Conservation (phyloP, 1,140 invertebrate species). For the Drosophila nikananu region DNA sequence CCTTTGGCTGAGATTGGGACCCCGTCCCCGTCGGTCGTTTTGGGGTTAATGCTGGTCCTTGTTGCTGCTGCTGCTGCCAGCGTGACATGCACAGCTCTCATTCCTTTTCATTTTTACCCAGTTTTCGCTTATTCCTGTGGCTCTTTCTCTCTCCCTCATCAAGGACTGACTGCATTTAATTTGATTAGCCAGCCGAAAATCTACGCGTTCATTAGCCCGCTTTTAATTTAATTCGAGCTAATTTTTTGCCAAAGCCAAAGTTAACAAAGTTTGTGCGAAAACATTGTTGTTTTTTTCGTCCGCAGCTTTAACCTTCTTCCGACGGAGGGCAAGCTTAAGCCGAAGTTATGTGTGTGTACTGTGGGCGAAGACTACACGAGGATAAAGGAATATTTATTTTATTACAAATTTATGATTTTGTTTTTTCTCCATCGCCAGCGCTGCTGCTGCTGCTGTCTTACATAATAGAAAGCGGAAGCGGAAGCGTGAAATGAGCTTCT, state of each 20-base stretch:
- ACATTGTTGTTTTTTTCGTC: conserved; percentile 29
- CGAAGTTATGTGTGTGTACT: conserved; percentile 63
- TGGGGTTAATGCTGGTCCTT: conserved; percentile 71
- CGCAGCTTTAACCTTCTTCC: conserved; percentile 17
- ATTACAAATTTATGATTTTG: conserved; percentile 83
- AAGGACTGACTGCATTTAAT: conserved; percentile 70
- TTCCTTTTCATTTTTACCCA: conserved; percentile 14
- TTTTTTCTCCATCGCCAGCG: conserved; percentile 53
- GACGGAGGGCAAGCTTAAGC: conserved; percentile 49
- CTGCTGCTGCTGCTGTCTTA: conserved; percentile 17
- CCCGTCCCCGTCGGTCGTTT: conserved; percentile 41
- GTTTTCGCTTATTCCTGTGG: conserved; percentile 12
- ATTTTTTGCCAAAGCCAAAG: conserved; percentile 48
- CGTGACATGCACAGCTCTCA: conserved; percentile 44
- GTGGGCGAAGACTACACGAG: conserved; percentile 46
- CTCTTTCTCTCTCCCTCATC: conserved; percentile 23
- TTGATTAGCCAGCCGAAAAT: conserved; percentile 67
- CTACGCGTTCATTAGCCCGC: conserved; percentile 62
- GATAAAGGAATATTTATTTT: conserved; percentile 82
- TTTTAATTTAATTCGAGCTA: conserved; percentile 72
- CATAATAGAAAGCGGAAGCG: conserved; percentile 78
- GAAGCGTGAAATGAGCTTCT: conserved; percentile 83
- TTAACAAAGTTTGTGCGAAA: conserved; percentile 45
- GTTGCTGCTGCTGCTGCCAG: conserved; percentile 16
- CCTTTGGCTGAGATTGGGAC: conserved; percentile 65